phyloP scores from a whole-genome alignment of 2,113 vertebrate genomes.

The Syngnathus floridae region DNA sequence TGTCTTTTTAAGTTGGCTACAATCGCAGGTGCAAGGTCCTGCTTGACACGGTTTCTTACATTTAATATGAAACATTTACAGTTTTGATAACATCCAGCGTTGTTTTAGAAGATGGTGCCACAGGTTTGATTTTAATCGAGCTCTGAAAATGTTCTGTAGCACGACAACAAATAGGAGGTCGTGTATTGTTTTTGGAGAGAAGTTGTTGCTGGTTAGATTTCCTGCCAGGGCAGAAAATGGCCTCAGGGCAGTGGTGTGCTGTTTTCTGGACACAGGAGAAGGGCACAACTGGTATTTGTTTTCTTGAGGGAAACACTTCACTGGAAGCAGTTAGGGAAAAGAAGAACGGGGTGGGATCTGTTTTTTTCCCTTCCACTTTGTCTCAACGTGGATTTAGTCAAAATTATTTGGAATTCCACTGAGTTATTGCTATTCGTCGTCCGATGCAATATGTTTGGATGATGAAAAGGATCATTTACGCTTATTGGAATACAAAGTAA shows the following conservation, averaged over 20 bases:
- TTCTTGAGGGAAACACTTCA: conserved; percentile 43
- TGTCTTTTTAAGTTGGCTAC: conserved; percentile 9
- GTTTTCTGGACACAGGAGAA: conserved; percentile 56
- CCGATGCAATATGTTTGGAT: neutral
- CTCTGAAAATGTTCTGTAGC: neutral
- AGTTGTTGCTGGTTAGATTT: conserved; percentile 58
- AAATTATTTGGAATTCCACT: neutral
- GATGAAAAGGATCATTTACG: neutral
- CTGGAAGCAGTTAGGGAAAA: conserved; percentile 34
- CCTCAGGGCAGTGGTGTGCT: conserved; percentile 51
- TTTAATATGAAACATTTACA: conserved; percentile 54
- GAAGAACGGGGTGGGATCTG: conserved; percentile 16
- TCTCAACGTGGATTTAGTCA: neutral
- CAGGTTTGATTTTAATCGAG: conserved; percentile 1
- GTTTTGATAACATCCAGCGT: conserved; percentile 15
- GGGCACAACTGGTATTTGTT: conserved; percentile 61
- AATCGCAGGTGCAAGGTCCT: conserved; percentile 43
- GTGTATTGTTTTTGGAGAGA: conserved; percentile 40
- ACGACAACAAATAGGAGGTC: conserved; percentile 21
- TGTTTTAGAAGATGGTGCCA: conserved; percentile 7
- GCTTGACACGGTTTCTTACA: conserved; percentile 1
- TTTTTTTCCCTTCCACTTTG: conserved; percentile 8
- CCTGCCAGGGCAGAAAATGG: conserved; percentile 46
- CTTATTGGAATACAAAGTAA: neutral
- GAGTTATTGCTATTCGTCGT: neutral